These are phyloP conservation scores for Cephalotes varians DNA, from an alignment of 2,888 invertebrate species.

Conservation along the genomic window DNA sequence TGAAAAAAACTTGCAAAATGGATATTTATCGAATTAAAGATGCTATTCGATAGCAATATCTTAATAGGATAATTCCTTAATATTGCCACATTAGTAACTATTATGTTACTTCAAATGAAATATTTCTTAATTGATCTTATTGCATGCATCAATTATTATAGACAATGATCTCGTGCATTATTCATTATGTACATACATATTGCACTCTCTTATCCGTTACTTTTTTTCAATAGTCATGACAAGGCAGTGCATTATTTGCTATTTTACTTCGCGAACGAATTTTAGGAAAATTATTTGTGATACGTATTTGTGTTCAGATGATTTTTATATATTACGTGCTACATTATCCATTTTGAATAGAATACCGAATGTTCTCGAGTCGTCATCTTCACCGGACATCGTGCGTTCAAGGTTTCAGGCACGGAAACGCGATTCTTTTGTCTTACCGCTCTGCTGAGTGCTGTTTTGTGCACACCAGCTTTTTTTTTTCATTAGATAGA, in stretches of 20 bases:
- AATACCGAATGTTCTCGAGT: slow-evolving; percentile 71
- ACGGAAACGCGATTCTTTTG: slow-evolving; percentile 76
- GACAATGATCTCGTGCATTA: slow-evolving; percentile 61
- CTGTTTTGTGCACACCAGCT: slow-evolving; percentile 9
- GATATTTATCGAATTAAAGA: neutral
- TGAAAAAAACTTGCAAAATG: neutral
- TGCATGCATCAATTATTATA: slow-evolving; percentile 68
- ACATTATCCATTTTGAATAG: neutral
- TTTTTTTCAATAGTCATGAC: slow-evolving; percentile 6
- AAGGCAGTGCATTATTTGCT: neutral
- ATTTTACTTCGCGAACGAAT: neutral
- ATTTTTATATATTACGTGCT: neutral
- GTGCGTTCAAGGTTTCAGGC: slow-evolving; percentile 10
- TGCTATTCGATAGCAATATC: neutral
- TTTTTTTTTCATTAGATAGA: slow-evolving; percentile 1
- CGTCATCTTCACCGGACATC: slow-evolving; percentile 71
- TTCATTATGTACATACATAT: slow-evolving; percentile 60
- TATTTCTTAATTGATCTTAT: slow-evolving; percentile 53
- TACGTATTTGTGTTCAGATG: neutral
- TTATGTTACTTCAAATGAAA: neutral
- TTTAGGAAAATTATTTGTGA: neutral
- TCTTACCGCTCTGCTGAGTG: slow-evolving; percentile 78
- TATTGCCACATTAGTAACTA: neutral
- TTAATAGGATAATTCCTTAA: neutral
- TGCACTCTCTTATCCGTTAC: slow-evolving; percentile 55